A percentile compares a stretch with the other conserved stretches of the same genome.
Conservation (phyloP, 2,888 invertebrate genomes). For the Phalera bucephala region DNA sequence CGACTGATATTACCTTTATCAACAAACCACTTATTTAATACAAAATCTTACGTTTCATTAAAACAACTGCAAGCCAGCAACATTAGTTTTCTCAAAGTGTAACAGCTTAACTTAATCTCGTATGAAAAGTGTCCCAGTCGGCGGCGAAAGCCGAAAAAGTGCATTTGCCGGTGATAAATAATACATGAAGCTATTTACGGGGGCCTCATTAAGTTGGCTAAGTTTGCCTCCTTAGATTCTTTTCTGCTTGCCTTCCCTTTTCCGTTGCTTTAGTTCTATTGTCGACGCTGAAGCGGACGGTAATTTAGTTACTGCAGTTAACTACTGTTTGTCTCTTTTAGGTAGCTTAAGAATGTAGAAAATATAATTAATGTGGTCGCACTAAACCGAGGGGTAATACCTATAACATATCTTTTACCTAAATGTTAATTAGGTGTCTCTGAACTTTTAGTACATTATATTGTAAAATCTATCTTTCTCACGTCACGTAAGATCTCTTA, state of each 20-base stretch:
- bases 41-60: slow-evolving; percentile 11
- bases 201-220: slow-evolving; percentile 58
- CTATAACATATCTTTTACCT: too few species aligned
- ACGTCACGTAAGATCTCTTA: too few species aligned
- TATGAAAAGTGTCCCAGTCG: slow-evolving; percentile 49
- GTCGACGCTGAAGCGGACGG: too few species aligned
- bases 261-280: slow-evolving; percentile 1
- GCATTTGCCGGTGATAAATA: slow-evolving; percentile 66
- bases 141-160: slow-evolving; percentile 67
- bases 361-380: too few species aligned
- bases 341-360: too few species aligned
- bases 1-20: too few species aligned
- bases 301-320: too few species aligned
- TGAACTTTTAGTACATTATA: too few species aligned
- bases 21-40: background rate
- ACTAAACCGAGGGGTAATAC: too few species aligned
- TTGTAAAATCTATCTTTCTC: too few species aligned
- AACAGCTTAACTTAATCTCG: slow-evolving; percentile 53
- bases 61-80: slow-evolving; percentile 27
- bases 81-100: slow-evolving; percentile 43
- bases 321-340: too few species aligned
- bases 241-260: slow-evolving; percentile 9
- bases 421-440: too few species aligned
- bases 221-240: slow-evolving; percentile 43
- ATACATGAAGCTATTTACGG: slow-evolving; percentile 70